phyloP scores from a whole-genome alignment of 2,797 vertebrate genomes.

The Garrulus glandarius region DNA sequence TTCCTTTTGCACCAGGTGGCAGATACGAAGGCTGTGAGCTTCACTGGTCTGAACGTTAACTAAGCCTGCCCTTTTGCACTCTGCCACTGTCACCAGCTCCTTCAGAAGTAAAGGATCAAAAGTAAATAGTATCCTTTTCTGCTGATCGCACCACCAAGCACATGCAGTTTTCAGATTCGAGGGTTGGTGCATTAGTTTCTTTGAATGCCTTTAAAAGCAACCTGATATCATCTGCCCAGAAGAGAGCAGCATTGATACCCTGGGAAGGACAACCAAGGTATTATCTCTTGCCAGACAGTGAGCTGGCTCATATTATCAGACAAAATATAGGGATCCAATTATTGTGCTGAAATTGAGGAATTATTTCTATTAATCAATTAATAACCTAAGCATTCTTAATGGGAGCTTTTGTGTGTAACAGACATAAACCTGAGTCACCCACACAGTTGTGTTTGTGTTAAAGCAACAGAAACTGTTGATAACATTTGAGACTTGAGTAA shows the following conservation, averaged over 20 bases:
- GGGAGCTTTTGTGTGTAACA: background rate
- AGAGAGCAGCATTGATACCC: conserved; percentile 15
- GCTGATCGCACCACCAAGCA: background rate
- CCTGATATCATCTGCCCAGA: background rate
- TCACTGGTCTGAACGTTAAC: fast-evolving
- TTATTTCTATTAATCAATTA: background rate
- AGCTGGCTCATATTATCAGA: background rate
- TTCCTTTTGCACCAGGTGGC: background rate
- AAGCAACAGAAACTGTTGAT: background rate
- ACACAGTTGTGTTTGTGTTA: background rate
- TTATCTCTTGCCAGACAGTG: background rate
- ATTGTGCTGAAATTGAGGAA: background rate
- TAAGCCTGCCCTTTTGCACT: background rate
- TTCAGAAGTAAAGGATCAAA: background rate
- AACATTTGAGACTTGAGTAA: background rate
- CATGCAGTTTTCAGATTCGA: background rate
- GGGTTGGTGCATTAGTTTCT: background rate
- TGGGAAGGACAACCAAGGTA: background rate
- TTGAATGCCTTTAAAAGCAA: background rate
- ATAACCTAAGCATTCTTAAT: background rate
- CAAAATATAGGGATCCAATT: background rate
- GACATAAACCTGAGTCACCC: background rate
- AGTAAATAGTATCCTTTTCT: background rate
- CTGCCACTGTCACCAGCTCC: background rate
- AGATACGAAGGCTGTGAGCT: background rate